Evolutionary conservation across 2,888 invertebrate species (phyloP).

Genomic region (Agriopis marginaria): DNA sequence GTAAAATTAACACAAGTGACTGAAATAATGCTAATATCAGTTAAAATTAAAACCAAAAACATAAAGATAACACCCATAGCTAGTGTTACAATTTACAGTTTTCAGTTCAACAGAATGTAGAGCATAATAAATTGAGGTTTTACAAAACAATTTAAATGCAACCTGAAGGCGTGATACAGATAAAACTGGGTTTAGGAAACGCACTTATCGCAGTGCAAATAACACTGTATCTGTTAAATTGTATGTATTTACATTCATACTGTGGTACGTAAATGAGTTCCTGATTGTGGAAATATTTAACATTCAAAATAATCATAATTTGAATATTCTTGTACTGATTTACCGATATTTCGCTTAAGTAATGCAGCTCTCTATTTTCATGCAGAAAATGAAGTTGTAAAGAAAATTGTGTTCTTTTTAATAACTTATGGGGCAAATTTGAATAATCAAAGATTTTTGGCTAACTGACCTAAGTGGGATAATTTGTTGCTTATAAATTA

Average conservation of each 20-base stretch:
- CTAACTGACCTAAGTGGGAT: too few relatives aligned
- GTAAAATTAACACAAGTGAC: too few relatives aligned
- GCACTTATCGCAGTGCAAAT: slow-evolving; percentile 47
- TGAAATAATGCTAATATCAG: too few relatives aligned
- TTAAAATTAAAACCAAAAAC: not conserved
- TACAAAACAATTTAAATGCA: slow-evolving; percentile 29
- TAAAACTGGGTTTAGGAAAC: slow-evolving; percentile 47
- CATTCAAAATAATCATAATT: too few relatives aligned
- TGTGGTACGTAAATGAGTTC: slow-evolving; percentile 42
- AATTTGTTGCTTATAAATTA: too few relatives aligned
- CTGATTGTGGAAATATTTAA: slow-evolving; percentile 39
- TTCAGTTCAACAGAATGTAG: not conserved
- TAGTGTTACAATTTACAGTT: not conserved
- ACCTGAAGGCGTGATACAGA: slow-evolving; percentile 34
- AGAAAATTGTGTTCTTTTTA: too few relatives aligned
- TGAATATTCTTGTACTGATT: too few relatives aligned
- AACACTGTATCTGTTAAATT: slow-evolving; percentile 43
- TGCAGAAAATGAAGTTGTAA: too few relatives aligned
- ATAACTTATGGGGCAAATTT: too few relatives aligned
- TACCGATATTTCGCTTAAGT: too few relatives aligned
- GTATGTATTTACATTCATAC: slow-evolving; percentile 44
- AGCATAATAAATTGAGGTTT: slow-evolving; percentile 25
- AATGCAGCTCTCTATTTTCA: too few relatives aligned
- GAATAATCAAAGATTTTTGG: too few relatives aligned
- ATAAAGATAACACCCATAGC: not conserved